These are phyloP conservation scores for Arctocebus calabarensis DNA, from an alignment of 2,797 vertebrate species.

Conservation along the genomic window DNA sequence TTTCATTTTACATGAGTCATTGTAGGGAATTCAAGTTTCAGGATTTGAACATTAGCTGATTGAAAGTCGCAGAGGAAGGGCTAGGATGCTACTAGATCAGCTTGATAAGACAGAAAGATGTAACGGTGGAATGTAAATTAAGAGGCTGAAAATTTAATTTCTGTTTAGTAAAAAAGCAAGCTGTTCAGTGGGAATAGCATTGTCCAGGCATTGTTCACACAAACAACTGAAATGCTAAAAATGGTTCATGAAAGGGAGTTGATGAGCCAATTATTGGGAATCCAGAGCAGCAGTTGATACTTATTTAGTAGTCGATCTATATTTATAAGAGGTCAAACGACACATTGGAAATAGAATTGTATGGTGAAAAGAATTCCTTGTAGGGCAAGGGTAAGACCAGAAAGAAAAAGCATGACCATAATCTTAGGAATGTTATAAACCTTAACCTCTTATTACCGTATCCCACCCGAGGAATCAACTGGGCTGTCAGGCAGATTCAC, in stretches of 20 bases:
- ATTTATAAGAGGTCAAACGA: background rate
- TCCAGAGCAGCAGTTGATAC: background rate
- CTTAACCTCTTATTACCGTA: background rate
- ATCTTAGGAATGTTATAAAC: background rate
- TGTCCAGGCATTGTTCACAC: background rate
- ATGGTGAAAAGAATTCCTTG: background rate
- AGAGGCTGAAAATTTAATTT: background rate
- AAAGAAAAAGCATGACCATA: background rate
- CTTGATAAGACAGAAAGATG: background rate
- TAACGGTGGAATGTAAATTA: background rate
- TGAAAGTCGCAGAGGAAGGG: background rate
- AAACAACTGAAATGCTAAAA: background rate
- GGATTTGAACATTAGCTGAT: constrained; percentile 43
- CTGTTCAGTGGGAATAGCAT: background rate
- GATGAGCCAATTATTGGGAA: background rate
- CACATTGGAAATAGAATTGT: background rate
- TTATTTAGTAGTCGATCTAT: background rate
- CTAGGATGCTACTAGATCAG: background rate
- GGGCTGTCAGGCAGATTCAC: background rate
- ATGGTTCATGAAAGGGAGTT: background rate
- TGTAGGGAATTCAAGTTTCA: constrained; percentile 18
- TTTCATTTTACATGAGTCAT: constrained; percentile 10
- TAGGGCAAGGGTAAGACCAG: background rate
- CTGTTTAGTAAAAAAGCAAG: background rate
- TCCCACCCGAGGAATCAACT: background rate